Conservation (phyloP, 30 jellyfish, hydroid and myxozoan species). For the Clytia hemisphaerica region DNA sequence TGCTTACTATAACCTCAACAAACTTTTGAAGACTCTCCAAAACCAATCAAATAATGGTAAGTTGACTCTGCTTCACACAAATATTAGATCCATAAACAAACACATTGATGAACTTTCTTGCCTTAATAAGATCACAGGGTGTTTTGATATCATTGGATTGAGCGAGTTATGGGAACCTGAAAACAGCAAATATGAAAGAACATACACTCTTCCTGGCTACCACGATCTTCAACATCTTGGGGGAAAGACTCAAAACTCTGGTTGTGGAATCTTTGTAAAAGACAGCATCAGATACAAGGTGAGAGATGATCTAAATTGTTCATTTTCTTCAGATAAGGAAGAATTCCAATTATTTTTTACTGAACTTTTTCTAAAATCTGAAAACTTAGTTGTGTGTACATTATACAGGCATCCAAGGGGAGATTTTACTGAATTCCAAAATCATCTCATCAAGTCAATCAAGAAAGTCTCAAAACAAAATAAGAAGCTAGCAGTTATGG, state of each 20-base stretch:
- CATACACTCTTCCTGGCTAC: conserved; percentile 14
- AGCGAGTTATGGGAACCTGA: conserved; percentile 28
- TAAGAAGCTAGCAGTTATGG: conserved; percentile 8
- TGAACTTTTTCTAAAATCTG: conserved; percentile 5
- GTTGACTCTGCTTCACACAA: too few species aligned
- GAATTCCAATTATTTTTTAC: conserved; percentile 17
- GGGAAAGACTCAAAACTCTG: conserved; percentile 29
- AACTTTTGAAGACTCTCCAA: too few species aligned
- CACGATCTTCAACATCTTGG: neutral
- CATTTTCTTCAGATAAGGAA: too few species aligned
- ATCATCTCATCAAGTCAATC: conserved; percentile 12
- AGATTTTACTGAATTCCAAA: conserved; percentile 10
- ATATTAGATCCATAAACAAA: too few species aligned
- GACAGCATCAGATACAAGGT: conserved; percentile 2
- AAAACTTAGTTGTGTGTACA: conserved; percentile 19
- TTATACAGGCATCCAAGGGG: conserved; percentile 31
- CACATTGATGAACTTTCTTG: too few species aligned
- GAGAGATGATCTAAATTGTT: conserved; percentile 21
- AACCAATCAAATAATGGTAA: too few species aligned
- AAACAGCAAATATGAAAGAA: neutral
- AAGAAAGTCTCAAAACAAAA: neutral
- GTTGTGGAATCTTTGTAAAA: conserved; percentile 34
- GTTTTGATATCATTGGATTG: conserved; percentile 25
- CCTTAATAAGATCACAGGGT: too few species aligned
- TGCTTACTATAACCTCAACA: too few species aligned